Base-by-base conservation (phyloP, 2,797 vertebrate genomes). In the Tadarida brasiliensis region DNA sequence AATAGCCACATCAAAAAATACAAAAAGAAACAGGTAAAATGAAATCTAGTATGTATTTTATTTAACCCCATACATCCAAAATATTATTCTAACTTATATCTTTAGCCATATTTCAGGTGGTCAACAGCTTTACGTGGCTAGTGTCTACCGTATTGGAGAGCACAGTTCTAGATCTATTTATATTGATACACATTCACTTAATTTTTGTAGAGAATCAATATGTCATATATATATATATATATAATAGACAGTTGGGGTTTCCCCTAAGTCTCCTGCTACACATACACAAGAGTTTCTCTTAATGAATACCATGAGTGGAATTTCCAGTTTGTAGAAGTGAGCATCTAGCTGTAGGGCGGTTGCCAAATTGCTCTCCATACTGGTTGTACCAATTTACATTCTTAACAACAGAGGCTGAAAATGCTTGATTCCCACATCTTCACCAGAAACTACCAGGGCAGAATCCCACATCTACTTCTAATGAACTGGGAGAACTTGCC, bases 41-140 rank as follows among this genome's bases (percentile, higher is more conserved):
- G 70, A 81, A 90, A 76, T 87, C 51, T 81, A 87, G 28, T 81
- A 4, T 84, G 35, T 65, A 90, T 68, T 90, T 94, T 94, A 59
- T 81, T 87, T 93, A 94, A 67, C 51, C n/a, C 17, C 67, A 67
- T 65, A 76, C 70, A 73, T 73, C 11, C 16, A 22, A 70, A 94
- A 81, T 82, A 85, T 76, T 74, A 39, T 84, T 85, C 67, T 56
- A 91, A 63, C 33, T 39, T 89, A 74, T 76, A 71, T 2, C 26
- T 59, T 94, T 67, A 84, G 16, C 7, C 74, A 81, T 28, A 88
- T 88, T 88, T 89, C 49, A 95, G 77, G 17, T 57, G 57, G 47
- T 57, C 33, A 78, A n/a, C 44, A 76, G 57, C 5, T 83, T 95
- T 89, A 30, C n/a, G 30, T 92, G 35, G 12, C n/a, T 73, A 78